phyloP scores from a whole-genome alignment of 2,888 invertebrate species.

The Heliconius sara region DNA sequence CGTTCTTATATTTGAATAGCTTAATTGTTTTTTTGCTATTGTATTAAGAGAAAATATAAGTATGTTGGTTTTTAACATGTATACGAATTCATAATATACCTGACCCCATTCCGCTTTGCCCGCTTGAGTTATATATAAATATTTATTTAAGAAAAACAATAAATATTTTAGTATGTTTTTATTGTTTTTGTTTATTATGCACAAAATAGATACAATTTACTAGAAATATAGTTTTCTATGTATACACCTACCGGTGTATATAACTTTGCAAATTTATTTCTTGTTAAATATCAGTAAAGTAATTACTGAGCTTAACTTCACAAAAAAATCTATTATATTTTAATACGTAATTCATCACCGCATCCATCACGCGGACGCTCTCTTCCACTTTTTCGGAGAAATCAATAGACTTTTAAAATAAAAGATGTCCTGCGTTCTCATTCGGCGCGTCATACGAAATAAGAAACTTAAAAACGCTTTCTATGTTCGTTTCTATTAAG shows the following conservation, averaged over 20 bases:
- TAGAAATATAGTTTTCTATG: no score
- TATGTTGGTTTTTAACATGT: no score
- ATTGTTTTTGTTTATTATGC: no score
- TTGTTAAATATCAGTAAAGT: not conserved
- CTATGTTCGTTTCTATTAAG: not conserved
- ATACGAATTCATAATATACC: no score
- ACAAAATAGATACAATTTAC: no score
- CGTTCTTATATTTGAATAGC: not conserved
- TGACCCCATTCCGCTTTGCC: no score
- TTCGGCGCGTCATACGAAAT: not conserved
- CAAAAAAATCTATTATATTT: not conserved
- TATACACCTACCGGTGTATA: no score
- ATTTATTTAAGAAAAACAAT: no score
- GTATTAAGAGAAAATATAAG: no score
- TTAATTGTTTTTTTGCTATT: not conserved
- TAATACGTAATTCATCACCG: conserved; percentile 2
- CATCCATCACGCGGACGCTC: not conserved
- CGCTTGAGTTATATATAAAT: no score
- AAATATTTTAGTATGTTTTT: no score
- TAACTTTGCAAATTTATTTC: not conserved
- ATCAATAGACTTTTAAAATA: conserved; percentile 17
- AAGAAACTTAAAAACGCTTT: not conserved
- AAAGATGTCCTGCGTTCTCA: conserved; percentile 2
- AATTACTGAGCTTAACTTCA: no score
- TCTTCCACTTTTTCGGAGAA: not conserved